A percentile compares a stretch with the other conserved stretches of the same genome.
phyloP scores from a whole-genome alignment of 2,888 invertebrate species.

The Lasioglossum morio region DNA sequence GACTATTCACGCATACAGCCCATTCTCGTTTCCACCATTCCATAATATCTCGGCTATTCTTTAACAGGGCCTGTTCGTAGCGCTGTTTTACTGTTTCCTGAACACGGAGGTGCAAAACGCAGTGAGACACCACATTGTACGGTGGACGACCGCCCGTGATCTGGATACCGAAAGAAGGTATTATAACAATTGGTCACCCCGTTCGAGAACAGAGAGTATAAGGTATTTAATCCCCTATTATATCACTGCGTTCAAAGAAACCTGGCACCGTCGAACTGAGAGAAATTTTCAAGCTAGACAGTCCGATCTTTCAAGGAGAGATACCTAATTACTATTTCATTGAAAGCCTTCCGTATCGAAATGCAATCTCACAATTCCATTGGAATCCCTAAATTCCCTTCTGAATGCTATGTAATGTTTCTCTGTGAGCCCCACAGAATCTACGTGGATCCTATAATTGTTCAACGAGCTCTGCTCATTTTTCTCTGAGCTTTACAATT shows the following conservation, averaged over 20 bases:
- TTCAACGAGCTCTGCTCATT: background rate
- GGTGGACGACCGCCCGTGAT: conserved; percentile 90
- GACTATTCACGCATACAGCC: background rate
- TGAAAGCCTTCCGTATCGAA: conserved; percentile 4
- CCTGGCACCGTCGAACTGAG: background rate
- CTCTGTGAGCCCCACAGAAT: too few relatives aligned
- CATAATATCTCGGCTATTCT: background rate
- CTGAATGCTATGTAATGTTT: too few relatives aligned
- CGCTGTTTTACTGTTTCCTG: conserved; percentile 96
- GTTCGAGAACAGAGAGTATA: conserved; percentile 93
- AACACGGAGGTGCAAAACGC: conserved; percentile 96
- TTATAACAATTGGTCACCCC: conserved; percentile 93
- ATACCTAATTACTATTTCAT: conserved; percentile 15
- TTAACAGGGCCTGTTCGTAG: conserved; percentile 94
- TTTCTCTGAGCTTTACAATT: background rate
- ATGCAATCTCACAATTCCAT: background rate
- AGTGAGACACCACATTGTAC: conserved; percentile 91
- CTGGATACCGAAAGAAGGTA: conserved; percentile 88
- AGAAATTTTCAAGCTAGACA: background rate
- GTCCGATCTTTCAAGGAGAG: conserved; percentile 17
- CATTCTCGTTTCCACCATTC: background rate
- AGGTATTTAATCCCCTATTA: conserved; percentile 86
- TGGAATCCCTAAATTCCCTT: background rate
- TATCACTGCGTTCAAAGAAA: conserved; percentile 4
- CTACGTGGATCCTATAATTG: background rate